A percentile compares a stretch with the other conserved stretches of the same genome.
Conservation (phyloP, 2,888 invertebrate species). For the Carcina quercana region DNA sequence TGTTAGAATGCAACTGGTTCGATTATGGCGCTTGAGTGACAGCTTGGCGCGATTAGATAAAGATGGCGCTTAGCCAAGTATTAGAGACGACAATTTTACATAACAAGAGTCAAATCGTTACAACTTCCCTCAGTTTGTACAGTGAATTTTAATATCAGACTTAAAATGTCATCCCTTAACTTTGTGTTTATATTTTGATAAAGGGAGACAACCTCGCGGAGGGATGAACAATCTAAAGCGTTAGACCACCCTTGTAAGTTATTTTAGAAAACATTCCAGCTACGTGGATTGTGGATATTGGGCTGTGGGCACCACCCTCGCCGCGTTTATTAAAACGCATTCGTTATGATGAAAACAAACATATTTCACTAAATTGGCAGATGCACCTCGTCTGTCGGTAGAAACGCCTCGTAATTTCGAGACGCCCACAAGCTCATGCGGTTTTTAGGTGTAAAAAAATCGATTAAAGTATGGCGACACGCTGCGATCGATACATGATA, state of each 20-base stretch:
- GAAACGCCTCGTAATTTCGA: constrained; percentile 63
- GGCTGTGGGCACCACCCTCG: constrained; percentile 36
- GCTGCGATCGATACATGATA: constrained; percentile 70
- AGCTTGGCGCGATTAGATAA: constrained; percentile 23
- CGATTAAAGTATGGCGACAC: constrained; percentile 70
- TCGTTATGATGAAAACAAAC: constrained; percentile 63
- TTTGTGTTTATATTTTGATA: constrained; percentile 3
- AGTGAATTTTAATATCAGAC: constrained; percentile 17
- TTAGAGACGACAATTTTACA: constrained; percentile 38
- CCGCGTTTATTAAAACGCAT: constrained; percentile 45
- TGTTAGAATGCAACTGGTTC: constrained; percentile 32
- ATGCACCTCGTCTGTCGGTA: constrained; percentile 47
- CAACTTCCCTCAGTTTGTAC: constrained; percentile 20
- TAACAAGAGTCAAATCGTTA: constrained; percentile 44
- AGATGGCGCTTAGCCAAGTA: constrained; percentile 26
- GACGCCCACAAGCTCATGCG: constrained; percentile 65
- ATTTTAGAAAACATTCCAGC: constrained; percentile 54
- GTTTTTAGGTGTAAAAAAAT: constrained; percentile 73
- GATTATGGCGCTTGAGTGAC: constrained; percentile 18
- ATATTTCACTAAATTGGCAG: constrained; percentile 62
- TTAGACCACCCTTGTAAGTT: constrained; percentile 57
- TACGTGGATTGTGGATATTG: constrained; percentile 33
- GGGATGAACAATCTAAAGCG: constrained; percentile 29
- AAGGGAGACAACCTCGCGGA: constrained; percentile 15
- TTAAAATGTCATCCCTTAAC: constrained; percentile 1